Percentiles rank a stretch among this genome's conserved stretches.
phyloP scores from a whole-genome alignment of 2,888 invertebrate species.

The Agrotis segetum region DNA sequence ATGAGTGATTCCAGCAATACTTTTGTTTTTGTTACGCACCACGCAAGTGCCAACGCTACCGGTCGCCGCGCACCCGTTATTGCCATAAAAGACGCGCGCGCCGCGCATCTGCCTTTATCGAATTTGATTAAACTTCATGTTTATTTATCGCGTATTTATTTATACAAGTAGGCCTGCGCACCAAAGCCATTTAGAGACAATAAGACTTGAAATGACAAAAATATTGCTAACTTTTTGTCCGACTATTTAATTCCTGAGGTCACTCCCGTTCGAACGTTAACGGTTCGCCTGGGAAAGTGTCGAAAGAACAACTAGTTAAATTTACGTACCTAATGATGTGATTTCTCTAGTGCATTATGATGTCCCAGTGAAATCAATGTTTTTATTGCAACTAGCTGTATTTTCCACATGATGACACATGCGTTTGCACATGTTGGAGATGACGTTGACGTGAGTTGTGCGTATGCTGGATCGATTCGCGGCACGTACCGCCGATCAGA shows the following conservation, averaged over 20 bases:
- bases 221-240: slow-evolving; percentile 57
- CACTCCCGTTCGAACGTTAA: slow-evolving; percentile 52
- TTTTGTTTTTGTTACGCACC: slow-evolving; percentile 81
- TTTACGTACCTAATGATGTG: slow-evolving; percentile 45
- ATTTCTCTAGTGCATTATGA: slow-evolving; percentile 47
- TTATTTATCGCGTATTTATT: slow-evolving; percentile 86
- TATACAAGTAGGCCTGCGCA: slow-evolving; percentile 75
- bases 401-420: slow-evolving; percentile 31
- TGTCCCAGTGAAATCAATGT: slow-evolving; percentile 43
- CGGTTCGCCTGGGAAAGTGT: slow-evolving; percentile 51
- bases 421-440: slow-evolving; percentile 35
- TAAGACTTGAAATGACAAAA: slow-evolving; percentile 62
- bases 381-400: slow-evolving; percentile 26
- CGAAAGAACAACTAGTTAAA: slow-evolving; percentile 53
- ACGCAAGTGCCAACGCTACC: slow-evolving; percentile 80
- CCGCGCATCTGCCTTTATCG: slow-evolving; percentile 88
- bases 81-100: slow-evolving; percentile 82
- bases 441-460: slow-evolving; percentile 53
- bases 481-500: slow-evolving; percentile 78
- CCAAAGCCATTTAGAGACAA: slow-evolving; percentile 72
- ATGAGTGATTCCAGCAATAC: slow-evolving; percentile 88
- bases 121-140: slow-evolving; percentile 90
- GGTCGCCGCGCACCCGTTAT: slow-evolving; percentile 81
- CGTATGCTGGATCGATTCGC: slow-evolving; percentile 68
- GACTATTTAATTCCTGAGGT: slow-evolving; percentile 57